Evolutionary conservation across 2,888 invertebrate genomes (phyloP).

Genomic region (Tribolium freemani): DNA sequence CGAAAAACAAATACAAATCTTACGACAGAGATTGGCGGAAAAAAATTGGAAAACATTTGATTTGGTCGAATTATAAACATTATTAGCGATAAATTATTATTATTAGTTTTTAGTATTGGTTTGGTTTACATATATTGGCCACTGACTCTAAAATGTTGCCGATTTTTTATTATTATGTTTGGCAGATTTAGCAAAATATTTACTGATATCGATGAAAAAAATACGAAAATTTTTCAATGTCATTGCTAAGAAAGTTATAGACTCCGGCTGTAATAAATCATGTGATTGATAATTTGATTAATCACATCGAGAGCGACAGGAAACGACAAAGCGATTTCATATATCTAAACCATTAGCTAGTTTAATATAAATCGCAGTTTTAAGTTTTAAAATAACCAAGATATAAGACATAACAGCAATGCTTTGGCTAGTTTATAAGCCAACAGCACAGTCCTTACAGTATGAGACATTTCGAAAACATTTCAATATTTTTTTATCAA

Average conservation of each 20-base stretch:
- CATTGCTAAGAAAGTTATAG: conserved; percentile 2
- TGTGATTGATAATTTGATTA: conserved; percentile 34
- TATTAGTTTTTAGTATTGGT: conserved; percentile 18
- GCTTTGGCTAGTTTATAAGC: too few species aligned
- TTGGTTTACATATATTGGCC: conserved; percentile 38
- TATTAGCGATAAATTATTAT: conserved; percentile 28
- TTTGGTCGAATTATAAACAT: conserved; percentile 34
- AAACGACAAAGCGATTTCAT: not conserved
- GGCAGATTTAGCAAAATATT: conserved; percentile 28
- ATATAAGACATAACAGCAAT: too few species aligned
- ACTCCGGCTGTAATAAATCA: conserved; percentile 13
- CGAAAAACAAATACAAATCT: conserved; percentile 38
- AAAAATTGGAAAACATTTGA: conserved; percentile 38
- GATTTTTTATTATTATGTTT: conserved; percentile 23
- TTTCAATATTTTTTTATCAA: too few species aligned
- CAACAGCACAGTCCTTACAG: too few species aligned
- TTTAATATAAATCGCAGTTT: too few species aligned
- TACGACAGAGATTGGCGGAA: conserved; percentile 27
- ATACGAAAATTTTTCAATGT: conserved; percentile 34
- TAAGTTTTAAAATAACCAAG: too few species aligned
- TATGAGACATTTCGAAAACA: too few species aligned
- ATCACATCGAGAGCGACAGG: not conserved
- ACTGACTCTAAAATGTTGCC: conserved; percentile 41
- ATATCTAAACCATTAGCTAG: too few species aligned
- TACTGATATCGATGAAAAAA: conserved; percentile 32